Conservation (phyloP, 92 coral and sea anemone species). For the Porites lobata region DNA sequence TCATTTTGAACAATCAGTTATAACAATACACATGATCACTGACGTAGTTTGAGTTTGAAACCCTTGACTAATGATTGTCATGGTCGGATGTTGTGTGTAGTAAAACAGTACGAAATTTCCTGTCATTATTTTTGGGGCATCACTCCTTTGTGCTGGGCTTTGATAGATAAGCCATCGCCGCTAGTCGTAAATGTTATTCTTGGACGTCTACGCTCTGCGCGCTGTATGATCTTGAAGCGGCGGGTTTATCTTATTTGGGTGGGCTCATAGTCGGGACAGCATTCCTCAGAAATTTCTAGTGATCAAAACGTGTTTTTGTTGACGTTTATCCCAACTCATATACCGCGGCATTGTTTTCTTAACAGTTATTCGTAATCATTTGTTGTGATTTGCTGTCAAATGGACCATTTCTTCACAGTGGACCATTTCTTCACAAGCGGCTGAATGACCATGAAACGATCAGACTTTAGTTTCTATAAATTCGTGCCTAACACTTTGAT, state of each 20-base stretch:
- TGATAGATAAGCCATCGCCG: slow-evolving; percentile 7
- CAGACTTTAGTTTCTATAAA: no score
- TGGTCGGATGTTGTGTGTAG: slow-evolving; percentile 13
- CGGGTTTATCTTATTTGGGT: background rate
- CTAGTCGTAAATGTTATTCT: background rate
- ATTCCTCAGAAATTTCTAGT: slow-evolving; percentile 33
- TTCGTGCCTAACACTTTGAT: no score
- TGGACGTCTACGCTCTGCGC: slow-evolving; percentile 4
- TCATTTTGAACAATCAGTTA: background rate
- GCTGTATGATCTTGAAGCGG: background rate
- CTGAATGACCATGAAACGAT: no score
- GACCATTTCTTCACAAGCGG: background rate
- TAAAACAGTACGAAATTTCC: slow-evolving; percentile 24
- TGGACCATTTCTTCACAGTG: background rate
- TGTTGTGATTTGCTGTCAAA: slow-evolving; percentile 22
- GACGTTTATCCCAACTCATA: background rate
- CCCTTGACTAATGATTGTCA: background rate
- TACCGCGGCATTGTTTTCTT: slow-evolving; percentile 38
- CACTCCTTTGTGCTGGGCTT: background rate
- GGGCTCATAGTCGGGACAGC: slow-evolving; percentile 16
- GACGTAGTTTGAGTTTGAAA: background rate
- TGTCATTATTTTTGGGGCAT: slow-evolving; percentile 4
- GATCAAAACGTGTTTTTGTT: slow-evolving; percentile 5
- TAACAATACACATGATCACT: background rate
- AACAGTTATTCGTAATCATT: slow-evolving; percentile 19